phyloP scores from a whole-genome alignment of 2,113 vertebrate species.

The Pseudonaja textilis region DNA sequence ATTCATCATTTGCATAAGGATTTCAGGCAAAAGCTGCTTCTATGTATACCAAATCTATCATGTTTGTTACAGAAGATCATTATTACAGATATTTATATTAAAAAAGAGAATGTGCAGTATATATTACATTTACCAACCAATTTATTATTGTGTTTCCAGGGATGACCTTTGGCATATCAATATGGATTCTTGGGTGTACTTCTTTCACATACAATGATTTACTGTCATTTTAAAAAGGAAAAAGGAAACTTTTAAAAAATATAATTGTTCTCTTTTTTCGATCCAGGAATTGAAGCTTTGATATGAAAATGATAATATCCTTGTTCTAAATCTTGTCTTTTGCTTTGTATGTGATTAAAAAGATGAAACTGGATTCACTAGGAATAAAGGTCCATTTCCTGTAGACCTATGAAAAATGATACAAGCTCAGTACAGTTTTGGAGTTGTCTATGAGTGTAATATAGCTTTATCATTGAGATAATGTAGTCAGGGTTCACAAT shows the following conservation, averaged over 20 bases:
- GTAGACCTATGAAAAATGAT: background rate
- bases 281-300: conserved; percentile 20
- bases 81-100: conserved; percentile 69
- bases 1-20: conserved; percentile 49
- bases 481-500: background rate
- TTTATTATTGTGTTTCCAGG: conserved; percentile 64
- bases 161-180: conserved; percentile 64
- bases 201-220: conserved; percentile 61
- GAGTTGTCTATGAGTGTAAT: background rate
- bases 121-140: conserved; percentile 67
- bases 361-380: background rate
- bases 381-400: background rate
- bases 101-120: conserved; percentile 50
- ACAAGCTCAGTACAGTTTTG: background rate
- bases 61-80: conserved; percentile 67
- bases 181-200: conserved; percentile 54
- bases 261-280: conserved; percentile 40
- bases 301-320: conserved; percentile 21
- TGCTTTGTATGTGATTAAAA: background rate
- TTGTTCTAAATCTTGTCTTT: conserved; percentile 32
- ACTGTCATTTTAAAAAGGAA: conserved; percentile 65
- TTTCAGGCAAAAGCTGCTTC: conserved; percentile 51
- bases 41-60: conserved; percentile 65
- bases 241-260: conserved; percentile 56
- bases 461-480: background rate